Percentiles rank a stretch among this genome's conserved stretches.
Evolutionary conservation across 2,113 vertebrate genomes (phyloP).

Genomic region (Diadophis punctatus): DNA sequence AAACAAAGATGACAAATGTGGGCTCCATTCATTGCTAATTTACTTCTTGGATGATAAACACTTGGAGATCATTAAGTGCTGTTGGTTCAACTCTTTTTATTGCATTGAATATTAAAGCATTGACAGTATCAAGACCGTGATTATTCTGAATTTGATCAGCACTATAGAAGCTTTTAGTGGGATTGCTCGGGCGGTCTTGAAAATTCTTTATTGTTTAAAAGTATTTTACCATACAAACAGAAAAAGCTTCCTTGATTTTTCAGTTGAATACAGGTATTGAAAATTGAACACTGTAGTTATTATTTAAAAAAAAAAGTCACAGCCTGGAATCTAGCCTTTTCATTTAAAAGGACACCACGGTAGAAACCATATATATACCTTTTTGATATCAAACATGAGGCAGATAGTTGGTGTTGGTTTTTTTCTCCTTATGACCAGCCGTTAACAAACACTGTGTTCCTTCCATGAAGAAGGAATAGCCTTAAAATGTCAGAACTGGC

Average conservation of each 20-base stretch:
- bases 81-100: constrained; percentile 50
- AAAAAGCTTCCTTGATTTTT: background rate
- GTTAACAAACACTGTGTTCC: background rate
- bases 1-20: background rate
- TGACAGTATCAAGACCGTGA: constrained; percentile 17
- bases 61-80: constrained; percentile 60
- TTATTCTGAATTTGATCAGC: constrained; percentile 34
- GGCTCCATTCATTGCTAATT: background rate
- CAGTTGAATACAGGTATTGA: constrained; percentile 6
- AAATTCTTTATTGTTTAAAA: constrained; percentile 49
- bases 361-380: rapidly evolving
- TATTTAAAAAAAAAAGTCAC: constrained; percentile 1
- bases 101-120: constrained; percentile 40
- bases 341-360: background rate
- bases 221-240: constrained; percentile 1
- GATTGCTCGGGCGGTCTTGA: constrained; percentile 38
- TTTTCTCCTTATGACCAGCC: background rate
- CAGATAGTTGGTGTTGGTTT: background rate
- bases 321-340: background rate
- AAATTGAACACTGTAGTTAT: constrained; percentile 34
- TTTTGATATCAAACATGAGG: constrained; percentile 27
- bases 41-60: constrained; percentile 56
- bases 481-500: background rate
- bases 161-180: constrained; percentile 43
- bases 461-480: background rate